Evolutionary conservation across 2,888 invertebrate species (phyloP).

Genomic region (Leucophenga maculata): DNA sequence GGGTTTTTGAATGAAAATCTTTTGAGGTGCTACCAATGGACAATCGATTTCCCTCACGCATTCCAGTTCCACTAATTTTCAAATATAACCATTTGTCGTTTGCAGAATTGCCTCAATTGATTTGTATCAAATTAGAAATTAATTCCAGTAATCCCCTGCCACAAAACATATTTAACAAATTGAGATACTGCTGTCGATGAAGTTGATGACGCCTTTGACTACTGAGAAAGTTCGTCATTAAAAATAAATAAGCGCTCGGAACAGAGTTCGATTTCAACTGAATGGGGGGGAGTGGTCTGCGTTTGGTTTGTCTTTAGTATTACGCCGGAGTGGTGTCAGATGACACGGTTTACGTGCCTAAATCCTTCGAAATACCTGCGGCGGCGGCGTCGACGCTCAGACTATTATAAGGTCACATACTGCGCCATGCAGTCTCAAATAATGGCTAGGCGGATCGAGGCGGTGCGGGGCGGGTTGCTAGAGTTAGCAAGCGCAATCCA

Average conservation of each 20-base stretch:
- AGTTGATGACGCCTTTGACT: constrained; percentile 20
- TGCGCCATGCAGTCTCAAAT: constrained; percentile 33
- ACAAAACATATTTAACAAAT: constrained; percentile 4
- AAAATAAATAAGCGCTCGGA: constrained; percentile 55
- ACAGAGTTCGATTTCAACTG: constrained; percentile 31
- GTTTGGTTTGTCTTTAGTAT: constrained; percentile 54
- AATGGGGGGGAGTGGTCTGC: background rate
- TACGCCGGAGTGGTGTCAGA: constrained; percentile 68
- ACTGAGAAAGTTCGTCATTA: constrained; percentile 58
- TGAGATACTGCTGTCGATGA: background rate
- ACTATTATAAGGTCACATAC: constrained; percentile 64
- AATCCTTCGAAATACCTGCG: constrained; percentile 65
- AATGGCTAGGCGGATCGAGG: constrained; percentile 2
- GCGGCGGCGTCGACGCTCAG: constrained; percentile 48
- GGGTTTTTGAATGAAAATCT: too few species aligned
- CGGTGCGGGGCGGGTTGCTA: constrained; percentile 19
- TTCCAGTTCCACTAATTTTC: background rate
- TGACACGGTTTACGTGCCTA: constrained; percentile 66
- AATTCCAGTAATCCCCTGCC: background rate
- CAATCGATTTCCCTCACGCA: too few species aligned
- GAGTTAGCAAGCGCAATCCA: constrained; percentile 19
- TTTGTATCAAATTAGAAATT: background rate
- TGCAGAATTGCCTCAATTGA: constrained; percentile 8
- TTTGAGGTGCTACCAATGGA: too few species aligned
- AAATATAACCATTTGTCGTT: background rate